Base-by-base conservation (phyloP, 2,113 vertebrate species). In the Chaetops frenatus region DNA sequence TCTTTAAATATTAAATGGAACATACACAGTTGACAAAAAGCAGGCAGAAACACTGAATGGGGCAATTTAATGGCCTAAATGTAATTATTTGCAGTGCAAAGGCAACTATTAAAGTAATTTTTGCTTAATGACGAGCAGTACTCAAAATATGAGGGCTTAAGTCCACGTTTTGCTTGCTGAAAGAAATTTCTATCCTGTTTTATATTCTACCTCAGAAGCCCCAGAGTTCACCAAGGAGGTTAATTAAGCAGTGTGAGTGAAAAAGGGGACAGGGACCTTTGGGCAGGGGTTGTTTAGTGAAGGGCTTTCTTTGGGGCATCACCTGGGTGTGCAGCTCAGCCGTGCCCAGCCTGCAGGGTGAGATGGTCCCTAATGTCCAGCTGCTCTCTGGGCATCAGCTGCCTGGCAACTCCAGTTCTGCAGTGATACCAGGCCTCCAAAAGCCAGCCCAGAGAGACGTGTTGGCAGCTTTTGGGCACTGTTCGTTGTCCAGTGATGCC, bases 1-100 rank as follows among this genome's bases (percentile, higher is more conserved):
- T 79, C 94, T 93, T 90, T 92, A 93, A 92, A 89, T 74, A 81
- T 70, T 56, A 94, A 95, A 89, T 83, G 81, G 67, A 85, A 86
- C 66, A 45, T 44, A 62, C 22, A 36, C 51, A 44, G 60, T n/a
- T 93, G 95, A 95, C 81, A 95, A 86, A 95, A 89, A 25, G n/a
- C 77, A 84, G 87, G 47, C 92, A 88, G 84, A 47, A 92, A 57
- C 53, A 61, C 50, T 85, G 77, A 96, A 90, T 93, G 76, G 90
- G 73, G 61, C 67, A 5, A 4, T 91, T 94, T 94, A 82, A 50
- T 58, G 69, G 48, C 87, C 70, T 83, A 54, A 91, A 90, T 91
- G 71, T 82, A 76, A 69, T 94, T 51, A 92, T 65, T 88, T 90
- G 57, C 36, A 44, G 35, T 69, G 72, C 35, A 83, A 91, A 82